A percentile compares a stretch with the other conserved stretches of the same genome.
phyloP scores from a whole-genome alignment of 2,888 invertebrate species.

The Elegia similella region DNA sequence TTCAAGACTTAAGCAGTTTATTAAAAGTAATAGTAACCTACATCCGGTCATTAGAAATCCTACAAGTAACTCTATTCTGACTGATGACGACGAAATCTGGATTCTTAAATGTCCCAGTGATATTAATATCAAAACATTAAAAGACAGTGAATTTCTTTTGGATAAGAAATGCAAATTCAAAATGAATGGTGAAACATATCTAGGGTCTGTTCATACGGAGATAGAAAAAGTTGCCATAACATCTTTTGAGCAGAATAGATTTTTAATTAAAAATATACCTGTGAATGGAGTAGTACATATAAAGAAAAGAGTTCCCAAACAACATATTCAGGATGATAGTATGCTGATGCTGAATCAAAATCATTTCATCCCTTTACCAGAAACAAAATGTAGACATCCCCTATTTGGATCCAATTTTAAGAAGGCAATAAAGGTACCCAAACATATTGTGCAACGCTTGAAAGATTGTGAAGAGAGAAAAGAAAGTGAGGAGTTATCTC shows the following conservation, averaged over 20 bases:
- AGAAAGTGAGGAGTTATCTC: background rate
- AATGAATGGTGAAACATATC: conserved; percentile 53
- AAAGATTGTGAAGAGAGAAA: conserved; percentile 15
- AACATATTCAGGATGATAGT: conserved; percentile 46
- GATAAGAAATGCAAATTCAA: conserved; percentile 59
- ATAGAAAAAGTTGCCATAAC: conserved; percentile 35
- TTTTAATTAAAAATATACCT: conserved; percentile 40
- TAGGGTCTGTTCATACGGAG: conserved; percentile 40
- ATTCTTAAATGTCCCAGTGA: conserved; percentile 55
- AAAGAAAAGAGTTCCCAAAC: conserved; percentile 58
- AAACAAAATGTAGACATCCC: conserved; percentile 66
- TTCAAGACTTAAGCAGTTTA: conserved; percentile 39
- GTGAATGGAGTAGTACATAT: conserved; percentile 45
- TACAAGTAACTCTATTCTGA: conserved; percentile 30
- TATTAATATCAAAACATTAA: conserved; percentile 42
- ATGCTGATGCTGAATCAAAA: conserved; percentile 43
- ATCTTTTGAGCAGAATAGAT: conserved; percentile 31
- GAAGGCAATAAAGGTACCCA: conserved; percentile 50
- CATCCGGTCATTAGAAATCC: conserved; percentile 30
- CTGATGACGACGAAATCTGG: conserved; percentile 60
- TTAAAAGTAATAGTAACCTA: conserved; percentile 41
- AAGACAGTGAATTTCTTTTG: conserved; percentile 38
- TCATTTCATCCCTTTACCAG: conserved; percentile 59
- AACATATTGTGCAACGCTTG: conserved; percentile 41
- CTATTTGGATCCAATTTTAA: conserved; percentile 63